Evolutionary conservation across 2,797 vertebrate species (phyloP), one percentile per base, ranked within the genome.

Genomic region (Muscicapa striata): DNA sequence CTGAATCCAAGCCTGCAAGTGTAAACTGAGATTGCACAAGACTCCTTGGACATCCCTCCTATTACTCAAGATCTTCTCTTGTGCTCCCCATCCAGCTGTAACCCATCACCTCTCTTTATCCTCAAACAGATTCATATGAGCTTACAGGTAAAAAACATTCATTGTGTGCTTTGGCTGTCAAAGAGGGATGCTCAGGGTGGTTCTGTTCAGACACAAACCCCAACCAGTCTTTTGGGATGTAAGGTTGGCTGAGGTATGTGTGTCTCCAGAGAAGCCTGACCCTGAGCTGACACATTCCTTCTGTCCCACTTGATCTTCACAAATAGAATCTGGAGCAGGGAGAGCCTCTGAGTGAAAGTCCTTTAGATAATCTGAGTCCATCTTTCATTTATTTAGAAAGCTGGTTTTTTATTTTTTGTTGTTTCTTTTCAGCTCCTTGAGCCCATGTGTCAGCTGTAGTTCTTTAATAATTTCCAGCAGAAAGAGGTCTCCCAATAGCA

Each of bases 131-230:
- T 38, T 57, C 58, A 45, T 40, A n/a, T n/a, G 40, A 48, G 22
- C 9, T 79, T 43, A 22, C 4, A 73, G 34, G 32, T 67, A 9
- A 21, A 8, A 8, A 30, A 15, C 52, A 59, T 15, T 29, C 1
- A 0, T 40, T 54, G n/a, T 10, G 23, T 57, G n/a, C 58, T 63
- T 41, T 0, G 0, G 3, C 24, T 81, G 78, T 51, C 30, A 14
- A 55, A 81, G 64, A 8, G 9, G 12, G 13, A 48, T 74, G 43
- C 15, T 72, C 40, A 45, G 38, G 9, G 22, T 51, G 24, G 22
- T 72, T 77, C 55, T 51, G 8, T 51, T 86, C 10, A 6, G 24
- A 34, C 6, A 46, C 27, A 58, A 78, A 66, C 32, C 6, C 11
- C 43, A 69, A 7, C 4, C 18, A 89, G 11, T 15, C 10, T 69